Conservation (phyloP, 2,113 vertebrate species). For the Odocoileus virginianus region DNA sequence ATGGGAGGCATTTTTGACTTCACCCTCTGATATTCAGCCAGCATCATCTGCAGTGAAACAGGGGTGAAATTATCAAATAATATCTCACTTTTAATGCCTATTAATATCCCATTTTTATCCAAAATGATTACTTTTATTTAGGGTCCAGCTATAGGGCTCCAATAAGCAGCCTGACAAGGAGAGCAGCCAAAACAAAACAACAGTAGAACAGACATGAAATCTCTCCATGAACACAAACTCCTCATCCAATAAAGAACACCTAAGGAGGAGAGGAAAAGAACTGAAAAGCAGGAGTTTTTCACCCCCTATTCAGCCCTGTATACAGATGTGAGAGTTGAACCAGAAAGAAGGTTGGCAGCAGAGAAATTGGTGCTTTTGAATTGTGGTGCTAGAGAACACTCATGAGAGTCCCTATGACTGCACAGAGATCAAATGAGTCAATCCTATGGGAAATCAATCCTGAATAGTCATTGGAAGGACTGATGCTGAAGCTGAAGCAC, state of each 20-base stretch:
- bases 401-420: neutral
- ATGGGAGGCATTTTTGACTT: conserved; percentile 87
- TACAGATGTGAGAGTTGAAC: neutral
- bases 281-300: neutral
- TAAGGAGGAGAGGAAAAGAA: neutral
- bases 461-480: neutral
- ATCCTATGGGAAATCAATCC: neutral
- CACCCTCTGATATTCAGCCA: conserved; percentile 90
- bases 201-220: neutral
- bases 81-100: neutral
- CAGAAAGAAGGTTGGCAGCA: neutral
- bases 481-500: neutral
- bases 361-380: neutral
- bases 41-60: conserved; percentile 83
- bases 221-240: neutral
- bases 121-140: neutral
- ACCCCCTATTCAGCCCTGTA: neutral
- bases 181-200: neutral
- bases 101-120: neutral
- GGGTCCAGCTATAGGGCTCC: neutral
- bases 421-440: neutral
- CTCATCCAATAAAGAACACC: neutral
- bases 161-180: neutral
- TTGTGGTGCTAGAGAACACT: neutral
- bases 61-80: neutral